Percentiles rank a stretch among this genome's conserved stretches.
phyloP scores from a whole-genome alignment of 1,140 invertebrate genomes.

The Plutomurus gul region DNA sequence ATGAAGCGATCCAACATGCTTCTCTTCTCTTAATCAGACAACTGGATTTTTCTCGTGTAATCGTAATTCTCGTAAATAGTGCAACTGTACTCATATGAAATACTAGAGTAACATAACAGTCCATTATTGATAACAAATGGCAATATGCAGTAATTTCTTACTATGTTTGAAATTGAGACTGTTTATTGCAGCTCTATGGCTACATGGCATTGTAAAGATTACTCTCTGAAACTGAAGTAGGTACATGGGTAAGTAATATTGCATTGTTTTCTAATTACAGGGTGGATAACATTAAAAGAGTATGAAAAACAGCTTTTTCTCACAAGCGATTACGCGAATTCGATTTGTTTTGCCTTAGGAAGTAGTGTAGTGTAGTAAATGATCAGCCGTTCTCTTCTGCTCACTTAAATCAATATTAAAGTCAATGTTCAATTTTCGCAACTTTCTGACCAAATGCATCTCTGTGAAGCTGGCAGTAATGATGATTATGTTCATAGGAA shows the following conservation, averaged over 20 bases:
- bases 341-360: background rate
- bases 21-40: background rate
- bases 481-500: too few relatives aligned
- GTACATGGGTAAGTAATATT: background rate
- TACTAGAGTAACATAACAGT: background rate
- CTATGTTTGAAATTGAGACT: background rate
- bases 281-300: background rate
- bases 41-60: too few relatives aligned
- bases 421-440: background rate
- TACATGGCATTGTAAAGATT: too few relatives aligned
- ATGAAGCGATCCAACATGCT: background rate
- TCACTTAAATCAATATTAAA: background rate
- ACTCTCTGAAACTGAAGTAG: too few relatives aligned
- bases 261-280: constrained; percentile 8
- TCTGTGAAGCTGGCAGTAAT: too few relatives aligned
- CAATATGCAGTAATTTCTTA: background rate
- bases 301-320: constrained; percentile 5
- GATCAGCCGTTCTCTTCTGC: background rate
- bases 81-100: background rate
- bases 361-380: background rate
- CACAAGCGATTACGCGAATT: background rate
- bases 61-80: background rate
- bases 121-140: background rate
- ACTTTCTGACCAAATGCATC: too few relatives aligned
- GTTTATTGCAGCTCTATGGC: background rate